phyloP scores from a whole-genome alignment of 1,140 invertebrate genomes.

The Sminthurides bifidus region DNA sequence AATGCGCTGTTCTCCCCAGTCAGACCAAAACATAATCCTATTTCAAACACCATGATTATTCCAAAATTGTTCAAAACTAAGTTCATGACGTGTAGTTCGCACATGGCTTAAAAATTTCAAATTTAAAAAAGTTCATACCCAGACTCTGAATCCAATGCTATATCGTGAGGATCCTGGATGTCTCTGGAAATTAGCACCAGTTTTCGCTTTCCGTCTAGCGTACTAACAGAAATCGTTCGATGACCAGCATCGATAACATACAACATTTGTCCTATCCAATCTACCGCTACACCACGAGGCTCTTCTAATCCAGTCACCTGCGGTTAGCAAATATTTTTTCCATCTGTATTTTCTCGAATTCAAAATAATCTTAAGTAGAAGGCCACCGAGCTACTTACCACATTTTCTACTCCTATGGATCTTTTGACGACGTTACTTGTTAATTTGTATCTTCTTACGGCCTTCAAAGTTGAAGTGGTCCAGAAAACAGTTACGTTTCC shows the following conservation, averaged over 20 bases:
- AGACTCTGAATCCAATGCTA: conserved; percentile 54
- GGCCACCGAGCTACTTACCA: conserved; percentile 11
- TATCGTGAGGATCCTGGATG: conserved; percentile 48
- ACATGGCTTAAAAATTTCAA: too few relatives aligned
- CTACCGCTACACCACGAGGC: conserved; percentile 62
- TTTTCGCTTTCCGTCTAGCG: conserved; percentile 45
- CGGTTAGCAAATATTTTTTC: too few relatives aligned
- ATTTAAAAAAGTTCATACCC: too few relatives aligned
- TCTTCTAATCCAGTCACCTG: conserved; percentile 40
- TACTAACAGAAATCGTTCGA: conserved; percentile 48
- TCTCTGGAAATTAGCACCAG: conserved; percentile 47
- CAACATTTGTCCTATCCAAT: conserved; percentile 57
- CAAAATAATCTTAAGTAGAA: conserved; percentile 8
- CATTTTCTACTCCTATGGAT: neutral
- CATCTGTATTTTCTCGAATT: too few relatives aligned
- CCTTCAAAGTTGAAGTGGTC: conserved; percentile 13
- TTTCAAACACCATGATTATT: neutral
- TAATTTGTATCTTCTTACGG: conserved; percentile 16
- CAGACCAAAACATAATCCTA: conserved; percentile 39
- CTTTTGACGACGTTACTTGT: conserved; percentile 10
- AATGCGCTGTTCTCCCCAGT: conserved; percentile 43
- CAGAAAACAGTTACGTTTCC: conserved; percentile 25
- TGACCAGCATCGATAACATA: conserved; percentile 49
- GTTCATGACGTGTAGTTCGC: neutral
- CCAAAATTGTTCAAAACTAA: too few relatives aligned